Percentiles rank a stretch among this genome's conserved stretches.
phyloP scores from a whole-genome alignment of 1,140 invertebrate species.

The Antheraea pernyi region DNA sequence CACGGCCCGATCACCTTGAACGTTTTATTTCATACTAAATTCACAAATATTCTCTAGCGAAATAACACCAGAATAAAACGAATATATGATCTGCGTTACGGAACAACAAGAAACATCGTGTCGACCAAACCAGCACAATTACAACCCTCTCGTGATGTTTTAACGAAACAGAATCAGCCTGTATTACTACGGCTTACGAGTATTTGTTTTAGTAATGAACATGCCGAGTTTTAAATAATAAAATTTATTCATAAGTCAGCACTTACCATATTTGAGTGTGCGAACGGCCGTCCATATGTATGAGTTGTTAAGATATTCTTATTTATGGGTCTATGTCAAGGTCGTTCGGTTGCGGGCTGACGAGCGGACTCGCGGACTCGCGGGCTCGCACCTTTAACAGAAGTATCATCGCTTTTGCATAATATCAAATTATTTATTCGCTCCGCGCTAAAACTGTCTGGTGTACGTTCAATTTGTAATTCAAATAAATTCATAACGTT shows the following conservation, averaged over 20 bases:
- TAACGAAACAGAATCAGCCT: constrained; percentile 49
- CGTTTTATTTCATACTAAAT: constrained; percentile 48
- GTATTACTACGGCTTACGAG: constrained; percentile 69
- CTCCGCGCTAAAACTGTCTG: constrained; percentile 70
- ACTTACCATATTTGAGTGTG: constrained; percentile 75
- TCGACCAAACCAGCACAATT: not conserved
- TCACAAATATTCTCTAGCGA: not conserved
- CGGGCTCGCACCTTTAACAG: constrained; percentile 33
- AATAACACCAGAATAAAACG: not conserved
- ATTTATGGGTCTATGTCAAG: constrained; percentile 75
- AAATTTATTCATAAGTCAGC: constrained; percentile 77
- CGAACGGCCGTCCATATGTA: constrained; percentile 71
- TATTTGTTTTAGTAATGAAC: constrained; percentile 79
- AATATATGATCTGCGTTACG: not conserved
- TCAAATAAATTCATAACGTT: constrained; percentile 71
- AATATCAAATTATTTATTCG: constrained; percentile 78
- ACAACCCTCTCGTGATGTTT: not conserved
- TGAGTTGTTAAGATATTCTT: constrained; percentile 76
- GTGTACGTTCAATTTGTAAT: constrained; percentile 71
- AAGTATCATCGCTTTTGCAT: constrained; percentile 70
- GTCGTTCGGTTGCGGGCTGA: constrained; percentile 32
- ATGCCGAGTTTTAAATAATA: constrained; percentile 77
- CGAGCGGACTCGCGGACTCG: not conserved
- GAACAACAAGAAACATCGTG: not conserved
- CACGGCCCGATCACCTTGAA: constrained; percentile 62